Evolutionary conservation across 2,888 invertebrate genomes (phyloP).

Genomic region (Aproaerema taeniolella): DNA sequence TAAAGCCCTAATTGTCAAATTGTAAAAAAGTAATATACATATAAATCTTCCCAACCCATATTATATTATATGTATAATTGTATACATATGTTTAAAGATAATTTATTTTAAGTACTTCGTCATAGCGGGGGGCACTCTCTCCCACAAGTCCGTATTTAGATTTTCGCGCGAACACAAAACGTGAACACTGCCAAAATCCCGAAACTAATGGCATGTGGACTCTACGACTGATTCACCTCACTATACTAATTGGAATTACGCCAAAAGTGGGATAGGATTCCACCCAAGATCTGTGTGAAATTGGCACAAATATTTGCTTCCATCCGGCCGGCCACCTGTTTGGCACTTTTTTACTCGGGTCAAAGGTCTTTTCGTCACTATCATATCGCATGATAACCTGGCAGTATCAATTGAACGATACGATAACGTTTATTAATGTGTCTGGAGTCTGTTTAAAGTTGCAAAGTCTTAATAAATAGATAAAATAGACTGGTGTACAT

Average conservation of each 20-base stretch:
- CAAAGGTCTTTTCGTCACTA: slow-evolving; percentile 5
- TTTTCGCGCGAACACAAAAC: not conserved
- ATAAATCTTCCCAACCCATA: too few relatives aligned
- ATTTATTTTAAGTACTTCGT: too few relatives aligned
- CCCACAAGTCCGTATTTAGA: slow-evolving; percentile 1
- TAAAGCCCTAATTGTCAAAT: too few relatives aligned
- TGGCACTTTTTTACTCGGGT: slow-evolving; percentile 23
- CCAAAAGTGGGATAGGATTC: slow-evolving; percentile 55
- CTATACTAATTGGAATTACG: slow-evolving; percentile 56
- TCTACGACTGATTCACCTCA: slow-evolving; percentile 59
- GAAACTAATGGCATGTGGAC: slow-evolving; percentile 33
- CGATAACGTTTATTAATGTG: too few relatives aligned
- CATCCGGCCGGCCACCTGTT: slow-evolving; percentile 51
- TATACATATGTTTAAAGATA: too few relatives aligned
- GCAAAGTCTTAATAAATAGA: too few relatives aligned
- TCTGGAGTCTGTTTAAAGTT: too few relatives aligned
- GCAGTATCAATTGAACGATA: too few relatives aligned
- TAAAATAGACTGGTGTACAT: too few relatives aligned
- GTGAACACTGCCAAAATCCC: slow-evolving; percentile 57
- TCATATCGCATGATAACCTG: too few relatives aligned
- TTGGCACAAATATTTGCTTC: slow-evolving; percentile 64
- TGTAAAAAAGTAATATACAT: too few relatives aligned
- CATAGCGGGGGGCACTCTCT: slow-evolving; percentile 1
- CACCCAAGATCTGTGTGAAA: slow-evolving; percentile 45
- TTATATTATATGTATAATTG: too few relatives aligned